Conservation (phyloP, 1,140 invertebrate species). For the Pollicipes pollicipes region DNA sequence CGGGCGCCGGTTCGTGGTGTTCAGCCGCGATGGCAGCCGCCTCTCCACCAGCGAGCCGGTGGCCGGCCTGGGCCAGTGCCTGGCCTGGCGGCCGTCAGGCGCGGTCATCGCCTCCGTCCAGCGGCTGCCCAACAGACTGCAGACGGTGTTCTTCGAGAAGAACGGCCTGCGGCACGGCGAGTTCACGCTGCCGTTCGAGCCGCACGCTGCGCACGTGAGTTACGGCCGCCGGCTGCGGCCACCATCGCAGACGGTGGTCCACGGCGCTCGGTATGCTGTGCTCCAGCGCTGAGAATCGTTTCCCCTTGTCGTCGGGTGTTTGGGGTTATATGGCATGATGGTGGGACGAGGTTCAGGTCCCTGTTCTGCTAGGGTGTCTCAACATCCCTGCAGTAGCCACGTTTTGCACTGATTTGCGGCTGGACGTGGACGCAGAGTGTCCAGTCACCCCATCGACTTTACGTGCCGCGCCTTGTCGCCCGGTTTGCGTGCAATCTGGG, state of each 20-base stretch:
- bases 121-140: slow-evolving; percentile 41
- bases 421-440: too few species aligned
- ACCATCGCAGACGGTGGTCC: too few species aligned
- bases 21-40: slow-evolving; percentile 49
- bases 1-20: slow-evolving; percentile 45
- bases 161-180: slow-evolving; percentile 78
- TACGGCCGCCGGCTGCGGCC: neutral
- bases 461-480: too few species aligned
- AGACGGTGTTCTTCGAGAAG: slow-evolving; percentile 74
- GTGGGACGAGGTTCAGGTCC: too few species aligned
- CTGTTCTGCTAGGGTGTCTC: too few species aligned
- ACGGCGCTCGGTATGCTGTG: neutral
- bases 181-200: slow-evolving; percentile 46
- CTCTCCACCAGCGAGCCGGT: slow-evolving; percentile 51
- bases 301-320: too few species aligned
- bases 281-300: neutral
- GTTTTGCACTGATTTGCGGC: too few species aligned
- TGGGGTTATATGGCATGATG: too few species aligned
- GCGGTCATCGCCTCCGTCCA: slow-evolving; percentile 56
- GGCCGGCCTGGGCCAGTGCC: slow-evolving; percentile 42
- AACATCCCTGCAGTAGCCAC: too few species aligned
- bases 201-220: slow-evolving; percentile 30
- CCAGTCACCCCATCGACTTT: too few species aligned
- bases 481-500: too few species aligned
- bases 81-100: slow-evolving; percentile 63